Conservation (phyloP, 2,888 invertebrate species). For the Copidosoma aretas region DNA sequence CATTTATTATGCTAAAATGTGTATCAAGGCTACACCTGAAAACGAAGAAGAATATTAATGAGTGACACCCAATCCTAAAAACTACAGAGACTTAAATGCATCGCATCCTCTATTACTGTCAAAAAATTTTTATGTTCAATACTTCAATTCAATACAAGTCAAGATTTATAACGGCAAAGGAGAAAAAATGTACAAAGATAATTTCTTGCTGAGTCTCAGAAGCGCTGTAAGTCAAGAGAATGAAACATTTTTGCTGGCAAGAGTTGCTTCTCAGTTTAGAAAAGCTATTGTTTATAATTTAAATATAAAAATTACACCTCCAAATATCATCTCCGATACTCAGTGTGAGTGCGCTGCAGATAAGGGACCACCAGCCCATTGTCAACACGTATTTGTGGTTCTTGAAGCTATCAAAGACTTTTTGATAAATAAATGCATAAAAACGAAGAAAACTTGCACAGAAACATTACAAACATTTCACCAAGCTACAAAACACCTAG, state of each 20-base stretch:
- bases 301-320: constrained; percentile 7
- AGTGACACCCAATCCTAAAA: neutral
- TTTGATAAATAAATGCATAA: constrained; percentile 14
- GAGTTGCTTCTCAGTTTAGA: constrained; percentile 9
- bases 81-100: neutral
- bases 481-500: constrained; percentile 27
- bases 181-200: constrained; percentile 1
- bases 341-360: constrained; percentile 40
- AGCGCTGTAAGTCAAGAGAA: neutral
- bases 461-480: constrained; percentile 40
- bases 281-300: constrained; percentile 12
- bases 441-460: constrained; percentile 31
- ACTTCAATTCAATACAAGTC: neutral
- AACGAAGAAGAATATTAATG: neutral
- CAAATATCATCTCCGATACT: constrained; percentile 6
- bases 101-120: neutral
- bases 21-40: neutral
- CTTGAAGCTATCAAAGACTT: constrained; percentile 35
- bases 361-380: constrained; percentile 34
- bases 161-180: too few relatives aligned
- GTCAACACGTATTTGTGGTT: constrained; percentile 38
- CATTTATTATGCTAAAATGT: neutral
- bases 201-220: neutral
- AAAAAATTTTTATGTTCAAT: neutral
- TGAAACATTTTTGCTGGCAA: neutral